These are phyloP conservation scores for Peromyscus aztecus DNA, from an alignment of 2,797 vertebrate genomes.

Conservation along the genomic window DNA sequence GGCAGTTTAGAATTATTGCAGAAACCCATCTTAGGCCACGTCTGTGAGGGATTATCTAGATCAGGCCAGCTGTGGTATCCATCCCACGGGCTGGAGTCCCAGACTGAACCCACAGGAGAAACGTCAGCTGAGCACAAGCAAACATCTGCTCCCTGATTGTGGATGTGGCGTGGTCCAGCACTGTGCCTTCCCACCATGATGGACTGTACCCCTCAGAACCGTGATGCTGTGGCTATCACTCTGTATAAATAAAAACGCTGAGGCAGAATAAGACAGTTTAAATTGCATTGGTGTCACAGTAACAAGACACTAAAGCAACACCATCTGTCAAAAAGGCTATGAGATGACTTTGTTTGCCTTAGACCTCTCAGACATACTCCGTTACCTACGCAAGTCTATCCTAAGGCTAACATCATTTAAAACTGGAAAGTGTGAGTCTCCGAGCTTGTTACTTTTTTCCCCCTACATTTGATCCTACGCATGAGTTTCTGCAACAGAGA, in stretches of 20 bases:
- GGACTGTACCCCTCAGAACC: neutral
- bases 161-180: neutral
- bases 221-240: too few relatives aligned
- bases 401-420: neutral
- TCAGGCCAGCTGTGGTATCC: neutral
- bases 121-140: neutral
- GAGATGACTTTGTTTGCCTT: neutral
- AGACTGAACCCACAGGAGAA: neutral
- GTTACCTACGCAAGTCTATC: neutral
- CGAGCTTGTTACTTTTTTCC: neutral
- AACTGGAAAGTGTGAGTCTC: neutral
- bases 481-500: neutral
- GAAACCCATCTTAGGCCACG: too few relatives aligned
- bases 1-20: neutral
- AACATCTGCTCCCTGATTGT: neutral
- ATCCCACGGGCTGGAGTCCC: neutral
- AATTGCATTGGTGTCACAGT: neutral
- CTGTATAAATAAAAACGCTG: too few relatives aligned
- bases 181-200: fast-evolving
- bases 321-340: neutral
- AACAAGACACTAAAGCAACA: neutral
- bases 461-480: neutral
- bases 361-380: too few relatives aligned
- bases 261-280: neutral
- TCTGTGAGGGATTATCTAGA: neutral